A percentile compares a stretch with the other conserved stretches of the same genome.
phyloP scores from a whole-genome alignment of 2,888 invertebrate genomes.

The Chromoteleia sp. region DNA sequence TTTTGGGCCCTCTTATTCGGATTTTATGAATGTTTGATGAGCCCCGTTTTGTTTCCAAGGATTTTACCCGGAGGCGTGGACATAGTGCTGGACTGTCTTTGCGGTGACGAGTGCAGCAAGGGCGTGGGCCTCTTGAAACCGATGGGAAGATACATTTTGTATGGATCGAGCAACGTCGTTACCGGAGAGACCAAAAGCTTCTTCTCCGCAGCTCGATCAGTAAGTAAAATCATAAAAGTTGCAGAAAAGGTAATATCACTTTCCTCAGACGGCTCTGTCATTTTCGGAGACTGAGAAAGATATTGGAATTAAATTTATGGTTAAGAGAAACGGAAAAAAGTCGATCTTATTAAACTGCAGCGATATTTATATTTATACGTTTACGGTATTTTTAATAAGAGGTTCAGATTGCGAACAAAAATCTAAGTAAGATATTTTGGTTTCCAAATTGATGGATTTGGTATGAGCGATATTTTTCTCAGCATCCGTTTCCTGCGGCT shows the following conservation, averaged over 20 bases:
- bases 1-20: too few relatives aligned
- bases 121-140: constrained; percentile 93
- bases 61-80: constrained; percentile 92
- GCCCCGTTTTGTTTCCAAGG: constrained; percentile 83
- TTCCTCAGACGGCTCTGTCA: neutral
- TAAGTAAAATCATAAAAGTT: constrained; percentile 85
- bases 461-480: too few relatives aligned
- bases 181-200: constrained; percentile 96
- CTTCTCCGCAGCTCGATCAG: constrained; percentile 95
- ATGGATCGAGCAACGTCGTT: constrained; percentile 94
- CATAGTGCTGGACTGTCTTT: constrained; percentile 94
- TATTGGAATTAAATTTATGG: constrained; percentile 2
- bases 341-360: too few relatives aligned
- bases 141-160: constrained; percentile 95
- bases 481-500: neutral
- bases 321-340: too few relatives aligned
- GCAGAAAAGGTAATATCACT: constrained; percentile 51
- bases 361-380: too few relatives aligned
- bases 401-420: too few relatives aligned
- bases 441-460: too few relatives aligned
- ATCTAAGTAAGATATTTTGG: too few relatives aligned
- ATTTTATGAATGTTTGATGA: constrained; percentile 14
- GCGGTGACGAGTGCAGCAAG: constrained; percentile 94
- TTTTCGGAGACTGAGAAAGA: constrained; percentile 17
- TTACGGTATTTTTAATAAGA: too few relatives aligned